Conservation (phyloP, 2,113 vertebrate genomes). For the Daphoenositta chrysoptera region DNA sequence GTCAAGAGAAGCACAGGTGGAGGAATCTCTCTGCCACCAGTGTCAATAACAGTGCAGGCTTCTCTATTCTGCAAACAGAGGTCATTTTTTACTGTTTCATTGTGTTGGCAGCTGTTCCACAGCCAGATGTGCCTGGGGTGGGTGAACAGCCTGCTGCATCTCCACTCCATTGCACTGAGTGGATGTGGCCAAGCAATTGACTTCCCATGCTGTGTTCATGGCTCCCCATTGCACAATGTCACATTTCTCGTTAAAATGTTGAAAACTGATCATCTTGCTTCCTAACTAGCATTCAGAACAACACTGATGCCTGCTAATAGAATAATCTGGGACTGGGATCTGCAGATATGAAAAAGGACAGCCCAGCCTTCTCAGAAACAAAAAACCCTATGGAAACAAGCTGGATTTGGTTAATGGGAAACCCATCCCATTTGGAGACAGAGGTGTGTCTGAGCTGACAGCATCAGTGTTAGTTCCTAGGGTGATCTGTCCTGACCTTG, state of each 20-base stretch:
- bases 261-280: conserved; percentile 56
- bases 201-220: not conserved
- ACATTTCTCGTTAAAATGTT: conserved; percentile 65
- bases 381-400: not conserved
- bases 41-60: not conserved
- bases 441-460: not conserved
- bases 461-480: conserved; percentile 59
- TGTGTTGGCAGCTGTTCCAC: not conserved
- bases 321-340: not conserved
- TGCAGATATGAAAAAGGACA: not conserved
- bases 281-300: not conserved
- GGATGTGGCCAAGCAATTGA: not conserved
- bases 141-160: not conserved
- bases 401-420: not conserved
- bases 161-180: not conserved
- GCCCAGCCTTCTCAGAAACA: not conserved
- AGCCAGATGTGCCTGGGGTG: not conserved
- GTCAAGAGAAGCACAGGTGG: not conserved
- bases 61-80: not conserved
- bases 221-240: conserved; percentile 17
- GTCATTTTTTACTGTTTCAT: not conserved
- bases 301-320: conserved; percentile 36
- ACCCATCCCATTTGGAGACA: not conserved
- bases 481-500: conserved; percentile 11
- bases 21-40: not conserved